Percentiles rank a stretch among this genome's conserved stretches.
Evolutionary conservation across 92 coral and sea anemone species (phyloP).

Genomic region (Palythoa grandiflora): DNA sequence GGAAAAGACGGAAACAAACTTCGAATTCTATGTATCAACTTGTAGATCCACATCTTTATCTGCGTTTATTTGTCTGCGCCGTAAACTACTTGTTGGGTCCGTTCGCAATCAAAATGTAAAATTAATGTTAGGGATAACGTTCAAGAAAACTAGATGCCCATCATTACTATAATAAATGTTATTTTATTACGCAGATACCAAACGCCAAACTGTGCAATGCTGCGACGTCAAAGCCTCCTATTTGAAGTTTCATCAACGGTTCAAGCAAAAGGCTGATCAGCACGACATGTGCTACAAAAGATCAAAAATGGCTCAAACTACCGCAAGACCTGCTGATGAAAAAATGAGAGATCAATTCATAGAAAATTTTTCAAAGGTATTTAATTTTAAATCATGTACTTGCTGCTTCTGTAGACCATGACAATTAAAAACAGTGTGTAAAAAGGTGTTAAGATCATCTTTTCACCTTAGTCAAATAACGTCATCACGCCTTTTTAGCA

Average conservation of each 20-base stretch:
- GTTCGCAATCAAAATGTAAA: no score
- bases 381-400: not conserved
- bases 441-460: no score
- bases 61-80: no score
- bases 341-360: not conserved
- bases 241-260: slow-evolving; percentile 1
- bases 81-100: no score
- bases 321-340: not conserved
- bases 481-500: no score
- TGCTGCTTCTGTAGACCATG: not conserved
- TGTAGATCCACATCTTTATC: no score
- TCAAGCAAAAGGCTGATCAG: not conserved
- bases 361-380: slow-evolving; percentile 5
- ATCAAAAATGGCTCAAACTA: slow-evolving; percentile 10
- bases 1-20: no score
- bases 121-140: no score
- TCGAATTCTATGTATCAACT: no score
- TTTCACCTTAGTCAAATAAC: no score
- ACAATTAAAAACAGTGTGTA: no score
- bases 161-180: not conserved
- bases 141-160: no score
- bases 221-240: slow-evolving; percentile 17
- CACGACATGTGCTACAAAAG: slow-evolving; percentile 19
- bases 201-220: not conserved
- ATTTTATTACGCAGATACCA: not conserved